Evolutionary conservation across 2,113 vertebrate species (phyloP), one percentile per base, ranked within the genome.

Genomic region (Thymallus thymallus): DNA sequence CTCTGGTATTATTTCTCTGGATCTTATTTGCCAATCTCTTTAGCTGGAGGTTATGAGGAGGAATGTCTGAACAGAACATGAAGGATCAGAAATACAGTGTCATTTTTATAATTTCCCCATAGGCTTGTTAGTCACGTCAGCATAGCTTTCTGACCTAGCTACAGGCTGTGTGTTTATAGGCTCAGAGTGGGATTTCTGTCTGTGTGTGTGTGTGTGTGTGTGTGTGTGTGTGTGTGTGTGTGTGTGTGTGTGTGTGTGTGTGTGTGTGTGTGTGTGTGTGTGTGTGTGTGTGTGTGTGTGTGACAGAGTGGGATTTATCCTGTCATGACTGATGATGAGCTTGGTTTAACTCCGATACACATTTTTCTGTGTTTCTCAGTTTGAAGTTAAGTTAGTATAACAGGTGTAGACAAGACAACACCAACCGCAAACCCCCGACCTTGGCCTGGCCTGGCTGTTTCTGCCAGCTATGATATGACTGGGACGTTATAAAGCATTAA

Each of bases 401-500:
- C 74, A 16, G 68, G 73, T 56, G 77, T 77, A 71, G 69, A 72
- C 4, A 77, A 81, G 65, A 55, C 65, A 75, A 78, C 74, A 69
- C 76, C 79, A 9, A 22, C 56, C 63, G 72, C 75, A 80, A 60
- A 16, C 56, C 63, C 55, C 45, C 70, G 71, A 79, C 79, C 71
- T 80, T 64, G 32, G 69, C 48, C 48, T 51, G 48, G 16, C 48
- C 48, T 13, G 14, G 48, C 48, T 4, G 48, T 18, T 18, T 51
- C 48, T 51, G 48, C 67, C 71, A 22, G 12, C 73, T 78, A n/a
- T 67, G 70, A 86, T 80, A 80, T 76, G 76, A 76, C 73, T 84
- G 9, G 60, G 74, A 79, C 78, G 65, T 74, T 83, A 78, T 72
- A 71, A 41, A 60, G 75, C 83, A 86, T 89, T 87, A 84, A 64